Evolutionary conservation across 2,888 invertebrate species (phyloP), one percentile per base, ranked within the genome.

Genomic region (Cyclophora punctaria): DNA sequence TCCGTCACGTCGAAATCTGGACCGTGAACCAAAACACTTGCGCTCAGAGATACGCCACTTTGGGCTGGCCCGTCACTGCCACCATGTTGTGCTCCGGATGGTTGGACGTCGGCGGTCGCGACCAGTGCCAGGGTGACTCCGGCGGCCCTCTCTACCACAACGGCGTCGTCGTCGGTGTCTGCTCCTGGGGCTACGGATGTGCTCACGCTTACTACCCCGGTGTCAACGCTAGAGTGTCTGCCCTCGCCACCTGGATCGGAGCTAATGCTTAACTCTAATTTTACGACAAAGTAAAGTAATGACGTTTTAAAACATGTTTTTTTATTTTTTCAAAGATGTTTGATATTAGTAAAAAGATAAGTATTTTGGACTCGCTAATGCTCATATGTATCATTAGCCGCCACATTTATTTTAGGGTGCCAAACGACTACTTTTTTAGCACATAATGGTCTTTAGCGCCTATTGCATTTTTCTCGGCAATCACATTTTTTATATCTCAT

Each of bases 41-140:
- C 62, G 55, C 48, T 6, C 34, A 45, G 2, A 68, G 69, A 5
- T 73, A 74, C 52, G 49, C 48, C 3, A 49, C 45, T 6, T 4
- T 50, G n/a, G 59, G 64, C 1, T 34, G 3, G 3, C 45, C 52
- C 2, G 48, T 76, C 33, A 71, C 72, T 3, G 66, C 56, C 45
- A 73, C 69, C 58, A 75, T 76, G 75, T 41, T 75, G 50, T 75
- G 73, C 58, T 62, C 67, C 41, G 71, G 72, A 20, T 60, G 58
- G 62, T 56, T 69, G 42, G 66, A 67, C 44, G 63, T 66, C 7
- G 67, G 67, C 44, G 70, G 67, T 37, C 65, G 69, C 46, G 71
- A 67, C 62, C 66, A 65, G 58, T 73, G 73, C 62, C 60, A 57
- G 51, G 68, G 69, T 3, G 71, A 72, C 62, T 69, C 71, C 48